phyloP scores from a whole-genome alignment of 2,797 vertebrate species.

The Serranus cabrilla region DNA sequence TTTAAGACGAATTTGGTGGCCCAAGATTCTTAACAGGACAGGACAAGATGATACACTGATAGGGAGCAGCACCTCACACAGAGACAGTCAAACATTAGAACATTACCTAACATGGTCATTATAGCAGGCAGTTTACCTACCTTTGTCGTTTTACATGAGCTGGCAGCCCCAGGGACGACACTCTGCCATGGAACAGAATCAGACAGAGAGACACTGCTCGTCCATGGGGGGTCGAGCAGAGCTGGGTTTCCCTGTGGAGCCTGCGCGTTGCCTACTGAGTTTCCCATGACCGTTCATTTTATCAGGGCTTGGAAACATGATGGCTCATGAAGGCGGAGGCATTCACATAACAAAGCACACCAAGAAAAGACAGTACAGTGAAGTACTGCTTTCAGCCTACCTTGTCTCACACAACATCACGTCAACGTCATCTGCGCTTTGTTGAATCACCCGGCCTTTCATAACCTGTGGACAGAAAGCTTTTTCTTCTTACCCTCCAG shows the following conservation, averaged over 20 bases:
- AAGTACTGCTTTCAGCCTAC: constrained; percentile 26
- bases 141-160: constrained; percentile 21
- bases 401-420: constrained; percentile 13
- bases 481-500: not conserved
- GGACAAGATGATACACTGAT: not conserved
- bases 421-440: constrained; percentile 1
- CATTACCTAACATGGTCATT: not conserved
- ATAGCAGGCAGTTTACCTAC: not conserved
- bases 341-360: constrained; percentile 58
- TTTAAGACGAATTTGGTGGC: not conserved
- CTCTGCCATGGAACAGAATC: constrained; percentile 68
- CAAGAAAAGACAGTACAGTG: constrained; percentile 18
- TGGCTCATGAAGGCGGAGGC: constrained; percentile 49
- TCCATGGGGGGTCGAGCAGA: constrained; percentile 68
- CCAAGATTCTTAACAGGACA: not conserved
- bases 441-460: constrained; percentile 6
- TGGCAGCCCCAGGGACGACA: constrained; percentile 35
- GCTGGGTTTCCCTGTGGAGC: constrained; percentile 69
- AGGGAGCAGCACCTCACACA: not conserved
- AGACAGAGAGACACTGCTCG: constrained; percentile 73
- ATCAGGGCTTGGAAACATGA: constrained; percentile 58
- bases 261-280: constrained; percentile 65
- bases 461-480: constrained; percentile 16
- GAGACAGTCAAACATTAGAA: constrained; percentile 4
- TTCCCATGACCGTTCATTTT: constrained; percentile 82